Percentiles rank a stretch among this genome's conserved stretches.
Evolutionary conservation across 2,113 vertebrate genomes (phyloP).

Genomic region (Electrona antarctica): DNA sequence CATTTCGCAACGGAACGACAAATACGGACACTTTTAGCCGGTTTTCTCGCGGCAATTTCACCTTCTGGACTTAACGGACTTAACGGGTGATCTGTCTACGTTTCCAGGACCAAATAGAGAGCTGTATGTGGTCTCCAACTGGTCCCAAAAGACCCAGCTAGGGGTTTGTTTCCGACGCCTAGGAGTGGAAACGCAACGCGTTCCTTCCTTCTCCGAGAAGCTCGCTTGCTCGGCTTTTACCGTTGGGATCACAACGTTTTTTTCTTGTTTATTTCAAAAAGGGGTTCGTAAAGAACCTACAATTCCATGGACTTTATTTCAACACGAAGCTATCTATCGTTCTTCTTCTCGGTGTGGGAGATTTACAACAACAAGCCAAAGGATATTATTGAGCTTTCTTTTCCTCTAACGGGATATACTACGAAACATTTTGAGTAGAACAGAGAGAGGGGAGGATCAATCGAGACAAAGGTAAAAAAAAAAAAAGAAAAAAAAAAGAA

Average conservation of each 20-base stretch:
- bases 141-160: constrained; percentile 22
- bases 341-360: constrained; percentile 6
- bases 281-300: too few species aligned
- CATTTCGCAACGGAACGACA: constrained; percentile 58
- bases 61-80: constrained; percentile 58
- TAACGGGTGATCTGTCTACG: constrained; percentile 24
- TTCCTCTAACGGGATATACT: constrained; percentile 36
- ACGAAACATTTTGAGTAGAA: constrained; percentile 49
- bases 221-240: too few species aligned
- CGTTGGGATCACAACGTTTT: too few species aligned
- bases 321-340: too few species aligned
- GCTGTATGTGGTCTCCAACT: constrained; percentile 55
- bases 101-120: constrained; percentile 45
- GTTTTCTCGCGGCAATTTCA: constrained; percentile 16
- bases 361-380: constrained; percentile 24
- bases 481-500: constrained; percentile 20
- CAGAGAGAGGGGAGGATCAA: constrained; percentile 43
- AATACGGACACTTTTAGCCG: constrained; percentile 37
- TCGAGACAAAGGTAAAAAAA: constrained; percentile 73
- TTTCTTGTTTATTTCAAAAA: too few species aligned
- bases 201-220: constrained; percentile 28
- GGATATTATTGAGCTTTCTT: constrained; percentile 60
- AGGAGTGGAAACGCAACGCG: too few species aligned
- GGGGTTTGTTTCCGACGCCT: constrained; percentile 45
- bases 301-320: too few species aligned